Conservation (phyloP, 2,888 invertebrate genomes). For the Fragum fragum region DNA sequence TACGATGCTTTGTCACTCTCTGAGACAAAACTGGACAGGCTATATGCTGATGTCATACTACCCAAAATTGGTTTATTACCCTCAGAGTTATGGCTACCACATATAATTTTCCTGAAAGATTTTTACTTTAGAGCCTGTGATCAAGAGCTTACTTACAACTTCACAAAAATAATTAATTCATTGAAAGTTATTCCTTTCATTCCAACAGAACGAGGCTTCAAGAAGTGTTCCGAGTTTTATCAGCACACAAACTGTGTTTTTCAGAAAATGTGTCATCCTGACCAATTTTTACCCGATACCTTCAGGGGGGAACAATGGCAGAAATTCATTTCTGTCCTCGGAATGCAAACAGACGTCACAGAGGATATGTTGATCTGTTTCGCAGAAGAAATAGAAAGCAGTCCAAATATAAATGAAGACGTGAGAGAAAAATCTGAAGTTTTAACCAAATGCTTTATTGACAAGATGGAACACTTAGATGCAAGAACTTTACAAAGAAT, state of each 20-base stretch:
- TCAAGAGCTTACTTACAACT: background rate
- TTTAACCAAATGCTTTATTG: background rate
- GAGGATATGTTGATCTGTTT: conserved; percentile 53
- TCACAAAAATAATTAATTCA: background rate
- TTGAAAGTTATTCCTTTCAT: conserved; percentile 25
- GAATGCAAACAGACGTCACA: conserved; percentile 44
- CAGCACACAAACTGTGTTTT: conserved; percentile 29
- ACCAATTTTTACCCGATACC: background rate
- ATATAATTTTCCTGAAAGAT: conserved; percentile 26
- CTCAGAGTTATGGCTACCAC: background rate
- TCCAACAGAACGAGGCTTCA: background rate
- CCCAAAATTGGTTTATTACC: conserved; percentile 18
- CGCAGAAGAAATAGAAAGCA: conserved; percentile 40
- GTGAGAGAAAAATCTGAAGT: background rate
- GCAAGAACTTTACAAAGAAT: background rate
- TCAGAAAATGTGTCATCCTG: conserved; percentile 7
- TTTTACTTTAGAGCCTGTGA: background rate
- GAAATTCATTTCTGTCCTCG: conserved; percentile 47
- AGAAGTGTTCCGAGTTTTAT: conserved; percentile 36
- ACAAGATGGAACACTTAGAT: background rate
- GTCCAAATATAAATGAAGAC: background rate
- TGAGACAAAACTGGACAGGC: background rate
- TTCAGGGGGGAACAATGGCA: background rate
- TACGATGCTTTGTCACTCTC: background rate
- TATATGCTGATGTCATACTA: conserved; percentile 27